A percentile compares a stretch with the other conserved stretches of the same genome.
Conservation (phyloP, 2,888 invertebrate genomes). For the Physocephala rufipes region DNA sequence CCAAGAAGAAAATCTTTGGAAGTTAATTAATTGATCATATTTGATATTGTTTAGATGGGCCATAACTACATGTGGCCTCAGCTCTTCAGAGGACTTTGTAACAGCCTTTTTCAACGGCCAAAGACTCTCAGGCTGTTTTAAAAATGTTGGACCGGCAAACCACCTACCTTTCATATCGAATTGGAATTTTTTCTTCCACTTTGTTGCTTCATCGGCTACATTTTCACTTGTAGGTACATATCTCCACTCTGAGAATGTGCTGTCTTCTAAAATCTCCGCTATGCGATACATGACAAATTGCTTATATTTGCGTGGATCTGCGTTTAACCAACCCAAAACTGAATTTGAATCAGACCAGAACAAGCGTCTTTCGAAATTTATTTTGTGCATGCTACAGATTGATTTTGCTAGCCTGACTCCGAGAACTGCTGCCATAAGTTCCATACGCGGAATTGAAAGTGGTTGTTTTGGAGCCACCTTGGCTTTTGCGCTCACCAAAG, state of each 20-base stretch:
- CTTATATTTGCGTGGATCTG: slow-evolving; percentile 43
- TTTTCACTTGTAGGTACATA: slow-evolving; percentile 41
- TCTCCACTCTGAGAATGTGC: slow-evolving; percentile 34
- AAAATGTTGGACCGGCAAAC: slow-evolving; percentile 41
- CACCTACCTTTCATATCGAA: slow-evolving; percentile 24
- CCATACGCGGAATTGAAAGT: slow-evolving; percentile 32
- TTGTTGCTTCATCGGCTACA: slow-evolving; percentile 43
- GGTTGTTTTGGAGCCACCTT: slow-evolving; percentile 34
- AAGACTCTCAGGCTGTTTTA: slow-evolving; percentile 17
- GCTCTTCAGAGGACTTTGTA: no score
- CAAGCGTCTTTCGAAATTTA: not conserved
- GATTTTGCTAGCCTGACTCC: slow-evolving; percentile 30
- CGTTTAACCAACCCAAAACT: slow-evolving; percentile 26
- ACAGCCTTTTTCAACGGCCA: no score
- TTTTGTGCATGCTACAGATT: no score
- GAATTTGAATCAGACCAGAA: not conserved
- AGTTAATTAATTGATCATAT: no score
- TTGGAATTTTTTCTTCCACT: slow-evolving; percentile 31
- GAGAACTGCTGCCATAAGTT: slow-evolving; percentile 27
- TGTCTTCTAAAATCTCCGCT: slow-evolving; percentile 41
- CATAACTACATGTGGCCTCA: no score
- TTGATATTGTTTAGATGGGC: no score
- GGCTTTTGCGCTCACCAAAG: slow-evolving; percentile 31
- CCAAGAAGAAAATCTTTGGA: no score
- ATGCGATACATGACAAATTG: slow-evolving; percentile 44